These are phyloP conservation scores for Scopus umbretta DNA, from an alignment of 2,113 vertebrate species.

Conservation along the genomic window DNA sequence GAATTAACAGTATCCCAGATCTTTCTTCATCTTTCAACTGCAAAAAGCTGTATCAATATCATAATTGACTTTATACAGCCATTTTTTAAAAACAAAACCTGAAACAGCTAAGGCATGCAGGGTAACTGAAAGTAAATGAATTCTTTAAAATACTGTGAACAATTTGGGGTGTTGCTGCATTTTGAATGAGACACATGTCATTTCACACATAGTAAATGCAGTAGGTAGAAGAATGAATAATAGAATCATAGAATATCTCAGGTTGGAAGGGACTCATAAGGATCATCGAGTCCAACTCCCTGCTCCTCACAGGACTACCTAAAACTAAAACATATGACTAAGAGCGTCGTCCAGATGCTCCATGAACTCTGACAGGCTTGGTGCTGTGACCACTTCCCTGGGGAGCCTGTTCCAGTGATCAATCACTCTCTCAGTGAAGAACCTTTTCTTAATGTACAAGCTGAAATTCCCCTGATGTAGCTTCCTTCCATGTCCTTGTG, in stretches of 20 bases:
- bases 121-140: background rate
- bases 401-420: no score
- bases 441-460: no score
- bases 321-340: background rate
- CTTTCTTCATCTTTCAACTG: background rate
- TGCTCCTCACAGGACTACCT: background rate
- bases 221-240: background rate
- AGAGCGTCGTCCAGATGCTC: accelerated
- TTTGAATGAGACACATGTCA: background rate
- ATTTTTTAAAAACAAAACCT: background rate
- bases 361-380: background rate
- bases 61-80: background rate
- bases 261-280: no score
- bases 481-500: background rate
- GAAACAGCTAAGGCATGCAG: background rate
- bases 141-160: background rate
- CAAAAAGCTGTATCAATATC: background rate
- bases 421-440: no score
- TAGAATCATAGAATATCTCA: background rate
- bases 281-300: no score
- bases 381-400: background rate
- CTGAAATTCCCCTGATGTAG: background rate
- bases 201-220: background rate
- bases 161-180: background rate
- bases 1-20: background rate